Evolutionary conservation across 1,140 invertebrate genomes (phyloP).

Genomic region (Popillia japonica): DNA sequence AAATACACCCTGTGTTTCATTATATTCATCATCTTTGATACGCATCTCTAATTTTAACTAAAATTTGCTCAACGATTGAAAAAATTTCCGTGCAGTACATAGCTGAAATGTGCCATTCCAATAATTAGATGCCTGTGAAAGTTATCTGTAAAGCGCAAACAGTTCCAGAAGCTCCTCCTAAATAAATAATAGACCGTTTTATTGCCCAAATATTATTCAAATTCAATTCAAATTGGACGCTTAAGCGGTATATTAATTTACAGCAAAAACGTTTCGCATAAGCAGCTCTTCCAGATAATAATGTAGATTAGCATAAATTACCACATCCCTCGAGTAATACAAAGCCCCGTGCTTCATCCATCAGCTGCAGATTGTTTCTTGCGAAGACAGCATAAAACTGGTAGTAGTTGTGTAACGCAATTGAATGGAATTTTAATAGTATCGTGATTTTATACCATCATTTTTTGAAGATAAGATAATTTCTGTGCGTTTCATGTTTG

Average conservation of each 20-base stretch:
- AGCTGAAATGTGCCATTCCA: too few relatives aligned
- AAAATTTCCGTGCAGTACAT: too few relatives aligned
- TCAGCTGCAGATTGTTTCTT: conserved; percentile 29
- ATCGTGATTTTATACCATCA: too few relatives aligned
- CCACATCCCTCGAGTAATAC: not conserved
- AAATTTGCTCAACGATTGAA: too few relatives aligned
- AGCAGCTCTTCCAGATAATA: conserved; percentile 7
- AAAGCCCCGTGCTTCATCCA: conserved; percentile 6
- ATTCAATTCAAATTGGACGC: conserved; percentile 12
- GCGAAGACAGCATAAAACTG: not conserved
- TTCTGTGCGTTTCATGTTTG: too few relatives aligned
- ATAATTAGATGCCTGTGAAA: not conserved
- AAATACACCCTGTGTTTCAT: too few relatives aligned
- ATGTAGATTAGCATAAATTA: conserved; percentile 26
- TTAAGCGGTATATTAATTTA: conserved; percentile 18
- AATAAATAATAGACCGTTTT: conserved; percentile 7
- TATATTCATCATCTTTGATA: too few relatives aligned
- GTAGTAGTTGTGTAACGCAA: not conserved
- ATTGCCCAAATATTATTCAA: conserved; percentile 20
- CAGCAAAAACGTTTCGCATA: conserved; percentile 21
- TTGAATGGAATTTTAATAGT: not conserved
- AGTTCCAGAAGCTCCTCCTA: not conserved
- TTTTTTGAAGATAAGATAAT: too few relatives aligned
- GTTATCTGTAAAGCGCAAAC: not conserved
- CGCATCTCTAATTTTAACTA: too few relatives aligned